These are phyloP conservation scores for Aethes cnicana DNA, from an alignment of 2,888 invertebrate genomes.

Conservation along the genomic window DNA sequence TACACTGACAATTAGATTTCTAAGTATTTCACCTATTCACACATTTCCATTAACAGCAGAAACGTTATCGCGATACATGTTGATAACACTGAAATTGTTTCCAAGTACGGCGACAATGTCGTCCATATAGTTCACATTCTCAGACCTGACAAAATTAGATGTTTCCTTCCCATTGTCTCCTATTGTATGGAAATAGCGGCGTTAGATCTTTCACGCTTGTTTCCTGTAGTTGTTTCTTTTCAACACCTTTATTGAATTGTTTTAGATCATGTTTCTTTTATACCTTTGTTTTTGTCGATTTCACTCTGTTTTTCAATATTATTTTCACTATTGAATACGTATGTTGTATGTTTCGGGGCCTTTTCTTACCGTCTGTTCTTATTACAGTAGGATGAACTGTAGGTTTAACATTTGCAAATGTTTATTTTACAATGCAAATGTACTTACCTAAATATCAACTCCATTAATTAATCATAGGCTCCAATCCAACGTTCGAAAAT, in stretches of 20 bases:
- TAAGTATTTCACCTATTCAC: background rate
- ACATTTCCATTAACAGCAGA: background rate
- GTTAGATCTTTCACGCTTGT: slow-evolving; percentile 27
- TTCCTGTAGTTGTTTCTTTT: slow-evolving; percentile 22
- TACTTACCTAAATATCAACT: slow-evolving; percentile 13
- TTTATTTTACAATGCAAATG: slow-evolving; percentile 23
- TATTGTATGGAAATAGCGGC: slow-evolving; percentile 50
- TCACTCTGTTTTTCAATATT: background rate
- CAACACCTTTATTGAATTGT: slow-evolving; percentile 12
- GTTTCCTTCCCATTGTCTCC: slow-evolving; percentile 43
- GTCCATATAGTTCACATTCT: slow-evolving; percentile 20
- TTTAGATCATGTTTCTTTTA: background rate
- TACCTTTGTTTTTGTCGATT: too few species aligned
- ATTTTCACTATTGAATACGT: background rate
- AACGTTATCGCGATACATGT: background rate
- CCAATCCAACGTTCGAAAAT: slow-evolving; percentile 23
- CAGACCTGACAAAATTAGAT: slow-evolving; percentile 26
- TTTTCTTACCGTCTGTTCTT: too few species aligned
- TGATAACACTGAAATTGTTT: background rate
- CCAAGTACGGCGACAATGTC: slow-evolving; percentile 12
- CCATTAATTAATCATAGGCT: slow-evolving; percentile 10
- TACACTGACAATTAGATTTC: background rate
- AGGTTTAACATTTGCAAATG: slow-evolving; percentile 18
- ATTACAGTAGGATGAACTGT: slow-evolving; percentile 14
- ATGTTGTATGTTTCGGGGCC: too few species aligned